Evolutionary conservation across 2,888 invertebrate genomes (phyloP), one percentile per base, ranked within the genome.

Genomic region (Caradrina clavipalpis): DNA sequence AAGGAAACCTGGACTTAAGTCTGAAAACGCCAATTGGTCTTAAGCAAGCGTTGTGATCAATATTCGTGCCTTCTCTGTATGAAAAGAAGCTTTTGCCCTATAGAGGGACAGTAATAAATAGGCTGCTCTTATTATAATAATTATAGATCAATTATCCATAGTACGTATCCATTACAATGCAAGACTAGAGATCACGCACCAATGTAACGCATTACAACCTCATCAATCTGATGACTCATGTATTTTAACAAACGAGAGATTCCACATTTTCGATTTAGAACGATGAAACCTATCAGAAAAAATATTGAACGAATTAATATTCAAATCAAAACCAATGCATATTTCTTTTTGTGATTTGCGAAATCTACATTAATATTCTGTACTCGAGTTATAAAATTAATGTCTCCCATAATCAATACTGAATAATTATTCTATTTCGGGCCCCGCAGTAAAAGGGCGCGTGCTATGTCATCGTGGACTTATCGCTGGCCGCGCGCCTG

Each of bases 381-480:
- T 79, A 60, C 56, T 69, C 62, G 68, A 79, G 60, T 69, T 61
- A 61, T 26, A 42, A 78, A 75, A 78, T 79, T 63, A 70, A 80
- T 76, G 67, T 64, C 57, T 64, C 11, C 55, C 26, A 55, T 71
- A 80, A 84, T 79, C 80, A 81, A 83, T 82, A 70, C 69, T 54
- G 78, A 81, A 82, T 87, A 86, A 86, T 84, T 80, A 85, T 78
- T 87, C 73, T 80, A 81, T 77, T 75, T 79, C 60, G 63, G 73
- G 72, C 73, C 78, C 65, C 62, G 81, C 84, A 85, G 87, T 87
- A 85, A 83, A 89, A 86, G 85, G 81, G 87, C 86, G 90, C 90
- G 88, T 92, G 91, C 86, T 89, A 83, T 88, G 90, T 90, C 92
- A 89, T 87, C 87, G 85, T 82, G 84, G 89, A 90, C 90, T 92